Conservation (phyloP, 2,888 invertebrate species). For the Temnothorax unifasciatus region DNA sequence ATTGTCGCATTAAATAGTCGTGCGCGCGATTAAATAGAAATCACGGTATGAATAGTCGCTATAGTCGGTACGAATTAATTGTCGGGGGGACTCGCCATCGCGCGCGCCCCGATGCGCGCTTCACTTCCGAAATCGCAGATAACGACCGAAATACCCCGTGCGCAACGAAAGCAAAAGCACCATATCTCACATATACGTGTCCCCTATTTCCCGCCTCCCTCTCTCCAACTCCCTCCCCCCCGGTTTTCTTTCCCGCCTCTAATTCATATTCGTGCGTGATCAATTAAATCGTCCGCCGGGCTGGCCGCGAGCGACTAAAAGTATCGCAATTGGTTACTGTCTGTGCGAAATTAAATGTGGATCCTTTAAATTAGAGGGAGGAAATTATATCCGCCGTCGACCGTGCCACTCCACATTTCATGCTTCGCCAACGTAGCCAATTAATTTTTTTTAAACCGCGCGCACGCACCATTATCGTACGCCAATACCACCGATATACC, state of each 20-base stretch:
- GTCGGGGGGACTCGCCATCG: background rate
- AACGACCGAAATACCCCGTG: slow-evolving; percentile 22
- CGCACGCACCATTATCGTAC: background rate
- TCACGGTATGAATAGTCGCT: background rate
- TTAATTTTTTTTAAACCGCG: slow-evolving; percentile 33
- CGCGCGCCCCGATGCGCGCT: background rate
- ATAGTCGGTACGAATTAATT: slow-evolving; percentile 38
- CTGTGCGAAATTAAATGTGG: slow-evolving; percentile 40
- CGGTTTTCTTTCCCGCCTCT: background rate
- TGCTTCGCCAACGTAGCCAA: slow-evolving; percentile 17
- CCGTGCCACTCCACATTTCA: slow-evolving; percentile 24
- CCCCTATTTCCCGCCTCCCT: background rate
- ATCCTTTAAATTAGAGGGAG: slow-evolving; percentile 21
- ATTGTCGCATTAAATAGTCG: slow-evolving; percentile 30
- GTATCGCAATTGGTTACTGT: background rate
- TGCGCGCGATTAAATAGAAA: slow-evolving; percentile 39
- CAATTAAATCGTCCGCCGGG: slow-evolving; percentile 26
- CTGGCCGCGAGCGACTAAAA: background rate
- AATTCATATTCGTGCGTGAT: slow-evolving; percentile 31
- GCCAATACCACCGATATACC: background rate
- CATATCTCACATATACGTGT: background rate
- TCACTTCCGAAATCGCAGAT: slow-evolving; percentile 49
- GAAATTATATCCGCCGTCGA: slow-evolving; percentile 11
- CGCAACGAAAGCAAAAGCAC: slow-evolving; percentile 25
- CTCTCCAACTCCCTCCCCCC: background rate